phyloP scores from a whole-genome alignment of 30 jellyfish, hydroid and myxozoan species.

The Mastigias papua region DNA sequence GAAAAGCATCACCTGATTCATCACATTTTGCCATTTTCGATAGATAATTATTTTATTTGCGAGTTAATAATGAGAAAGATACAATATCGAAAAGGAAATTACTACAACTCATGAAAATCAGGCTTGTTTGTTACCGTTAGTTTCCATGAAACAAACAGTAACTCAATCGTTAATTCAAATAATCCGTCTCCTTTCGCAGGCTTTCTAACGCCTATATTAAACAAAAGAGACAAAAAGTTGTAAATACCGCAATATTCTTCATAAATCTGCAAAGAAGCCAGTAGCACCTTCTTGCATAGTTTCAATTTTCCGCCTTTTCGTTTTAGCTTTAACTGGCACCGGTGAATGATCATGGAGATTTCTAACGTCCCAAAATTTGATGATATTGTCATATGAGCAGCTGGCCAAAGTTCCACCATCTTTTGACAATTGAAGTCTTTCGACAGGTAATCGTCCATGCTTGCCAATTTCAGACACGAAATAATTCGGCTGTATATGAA shows the following conservation, averaged over 20 bases:
- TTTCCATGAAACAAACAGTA: no score
- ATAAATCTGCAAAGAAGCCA: constrained; percentile 80
- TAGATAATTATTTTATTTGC: no score
- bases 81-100: no score
- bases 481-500: constrained; percentile 83
- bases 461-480: constrained; percentile 79
- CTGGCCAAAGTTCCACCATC: constrained; percentile 70
- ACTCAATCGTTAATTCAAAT: no score
- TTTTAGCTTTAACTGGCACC: constrained; percentile 25
- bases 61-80: no score
- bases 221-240: no score
- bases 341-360: constrained; percentile 51
- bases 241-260: neutral
- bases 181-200: no score
- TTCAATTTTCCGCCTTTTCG: constrained; percentile 75
- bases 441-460: constrained; percentile 84
- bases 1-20: no score
- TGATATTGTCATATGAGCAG: constrained; percentile 74
- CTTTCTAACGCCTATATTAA: no score
- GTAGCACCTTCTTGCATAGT: constrained; percentile 1
- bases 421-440: constrained; percentile 61
- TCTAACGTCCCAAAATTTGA: constrained; percentile 83
- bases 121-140: no score
- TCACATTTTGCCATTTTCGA: no score
- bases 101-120: no score